These are phyloP conservation scores for Cercopithecus mona DNA, from an alignment of 2,113 vertebrate species.

Conservation along the genomic window DNA sequence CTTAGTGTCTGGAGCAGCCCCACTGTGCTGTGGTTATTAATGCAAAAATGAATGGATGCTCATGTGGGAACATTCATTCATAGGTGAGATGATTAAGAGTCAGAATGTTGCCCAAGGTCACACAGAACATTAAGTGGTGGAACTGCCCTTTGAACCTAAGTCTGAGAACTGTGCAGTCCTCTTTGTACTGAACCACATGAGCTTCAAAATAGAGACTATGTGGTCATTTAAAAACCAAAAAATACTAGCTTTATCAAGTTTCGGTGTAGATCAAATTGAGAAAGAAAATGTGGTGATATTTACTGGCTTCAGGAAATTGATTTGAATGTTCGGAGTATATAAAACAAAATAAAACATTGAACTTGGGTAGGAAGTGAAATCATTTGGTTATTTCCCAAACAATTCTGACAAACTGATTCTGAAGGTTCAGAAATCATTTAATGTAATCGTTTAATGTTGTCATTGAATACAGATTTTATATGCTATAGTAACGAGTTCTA, in stretches of 20 bases:
- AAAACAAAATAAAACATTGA: neutral
- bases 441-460: neutral
- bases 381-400: constrained; percentile 10
- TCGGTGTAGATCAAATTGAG: neutral
- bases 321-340: neutral
- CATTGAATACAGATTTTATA: neutral
- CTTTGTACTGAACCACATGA: neutral
- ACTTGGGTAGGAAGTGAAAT: neutral
- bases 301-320: neutral
- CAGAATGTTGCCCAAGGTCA: neutral
- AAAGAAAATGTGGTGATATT: neutral
- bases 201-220: neutral
- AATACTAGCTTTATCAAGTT: neutral
- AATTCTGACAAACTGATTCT: constrained; percentile 2
- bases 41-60: neutral
- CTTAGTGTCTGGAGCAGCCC: neutral
- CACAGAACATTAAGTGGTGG: neutral
- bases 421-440: constrained; percentile 33
- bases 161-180: neutral
- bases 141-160: neutral
- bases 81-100: neutral
- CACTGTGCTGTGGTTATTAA: neutral
- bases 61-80: neutral
- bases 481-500: neutral
- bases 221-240: neutral